Base-by-base conservation (phyloP, 2,888 invertebrate species). In the Amphiduros pacificus region DNA sequence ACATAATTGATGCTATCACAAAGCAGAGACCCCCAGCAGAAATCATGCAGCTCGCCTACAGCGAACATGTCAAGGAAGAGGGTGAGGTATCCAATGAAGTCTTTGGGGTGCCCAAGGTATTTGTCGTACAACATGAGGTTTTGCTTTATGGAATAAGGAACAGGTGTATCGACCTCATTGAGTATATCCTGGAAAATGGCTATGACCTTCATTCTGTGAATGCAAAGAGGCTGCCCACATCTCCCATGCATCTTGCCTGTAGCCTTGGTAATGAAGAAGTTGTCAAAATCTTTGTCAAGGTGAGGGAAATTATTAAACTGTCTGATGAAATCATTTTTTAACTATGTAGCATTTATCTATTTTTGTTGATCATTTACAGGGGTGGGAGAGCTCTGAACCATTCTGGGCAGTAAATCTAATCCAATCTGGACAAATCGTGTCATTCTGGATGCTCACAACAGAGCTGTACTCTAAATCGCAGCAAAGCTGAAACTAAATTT, bases 261-360 rank as follows among this genome's bases (percentile, higher is more conserved):
- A 29, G 29, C n/a, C 27, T 29, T 17, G 28, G 51, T n/a, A 51
- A 28, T 14, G 51, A 28, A 20, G 51, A 51, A 29, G 29, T 51
- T 11, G 29, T 51, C 26, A 51, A 29, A n/a, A 51, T 51, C n/a
- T 51, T 51, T 14, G 51, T 51, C 28, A 51, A 51, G n/a, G n/a
- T n/a, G n/a, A n/a, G n/a, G n/a, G n/a, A n/a, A n/a, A n/a, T n/a
- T n/a, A n/a, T n/a, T n/a, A n/a, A n/a, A n/a, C n/a, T n/a, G n/a
- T n/a, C n/a, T n/a, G n/a, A n/a, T n/a, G n/a, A n/a, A n/a, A n/a
- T n/a, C n/a, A n/a, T n/a, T n/a, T n/a, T n/a, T n/a, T n/a, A n/a
- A n/a, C n/a, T n/a, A n/a, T n/a, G n/a, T n/a, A n/a, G n/a, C n/a
- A n/a, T n/a, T n/a, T n/a, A n/a, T n/a, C n/a, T n/a, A n/a, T n/a